Evolutionary conservation across 2,113 vertebrate genomes (phyloP).

Genomic region (Upupa epops): DNA sequence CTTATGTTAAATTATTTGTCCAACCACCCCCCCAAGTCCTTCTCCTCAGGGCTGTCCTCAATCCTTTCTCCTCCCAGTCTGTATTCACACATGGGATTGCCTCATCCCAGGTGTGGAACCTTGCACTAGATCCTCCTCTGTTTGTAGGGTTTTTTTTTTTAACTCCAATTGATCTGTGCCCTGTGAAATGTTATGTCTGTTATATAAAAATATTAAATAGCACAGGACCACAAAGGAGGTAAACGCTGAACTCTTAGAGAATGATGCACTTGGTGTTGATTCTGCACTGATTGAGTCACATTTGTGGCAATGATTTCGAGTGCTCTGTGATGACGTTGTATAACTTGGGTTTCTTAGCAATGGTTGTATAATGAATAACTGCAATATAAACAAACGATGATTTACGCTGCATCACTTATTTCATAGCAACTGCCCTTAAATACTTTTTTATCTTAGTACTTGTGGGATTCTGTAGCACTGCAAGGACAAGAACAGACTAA

Average conservation of each 20-base stretch:
- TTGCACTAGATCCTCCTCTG: not conserved
- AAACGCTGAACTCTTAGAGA: not conserved
- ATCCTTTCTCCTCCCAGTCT: too few species aligned
- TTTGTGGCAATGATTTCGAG: not conserved
- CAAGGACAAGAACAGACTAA: not conserved
- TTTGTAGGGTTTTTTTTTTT: not conserved
- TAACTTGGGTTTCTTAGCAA: not conserved
- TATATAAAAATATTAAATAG: not conserved
- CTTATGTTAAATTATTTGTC: too few species aligned
- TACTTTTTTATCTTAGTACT: not conserved
- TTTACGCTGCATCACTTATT: not conserved
- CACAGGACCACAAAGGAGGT: not conserved
- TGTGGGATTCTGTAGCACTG: not conserved
- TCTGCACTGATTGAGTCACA: not conserved
- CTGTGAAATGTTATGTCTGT: not conserved
- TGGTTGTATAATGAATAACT: not conserved
- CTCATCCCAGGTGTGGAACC: too few species aligned
- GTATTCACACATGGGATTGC: too few species aligned
- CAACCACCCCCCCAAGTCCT: too few species aligned
- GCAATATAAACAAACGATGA: not conserved
- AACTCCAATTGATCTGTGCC: not conserved
- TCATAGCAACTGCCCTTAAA: not conserved
- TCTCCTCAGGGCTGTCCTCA: too few species aligned
- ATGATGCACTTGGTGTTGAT: not conserved
- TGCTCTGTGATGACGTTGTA: not conserved